Evolutionary conservation across 2,797 vertebrate species (phyloP).

Genomic region (Oophaga sylvatica): DNA sequence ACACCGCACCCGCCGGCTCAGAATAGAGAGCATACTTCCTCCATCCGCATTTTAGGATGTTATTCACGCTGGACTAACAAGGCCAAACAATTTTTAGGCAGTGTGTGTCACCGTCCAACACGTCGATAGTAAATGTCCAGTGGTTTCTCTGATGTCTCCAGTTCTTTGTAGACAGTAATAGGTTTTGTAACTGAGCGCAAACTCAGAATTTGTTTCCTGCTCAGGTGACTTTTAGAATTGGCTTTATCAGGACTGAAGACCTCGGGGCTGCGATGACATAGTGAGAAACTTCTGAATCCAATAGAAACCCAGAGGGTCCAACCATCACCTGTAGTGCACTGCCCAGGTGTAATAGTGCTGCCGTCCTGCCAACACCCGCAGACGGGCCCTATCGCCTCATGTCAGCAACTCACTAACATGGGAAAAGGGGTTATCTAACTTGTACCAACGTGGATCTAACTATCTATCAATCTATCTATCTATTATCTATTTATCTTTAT

Average conservation of each 20-base stretch:
- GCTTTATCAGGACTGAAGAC: background rate
- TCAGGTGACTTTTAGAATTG: background rate
- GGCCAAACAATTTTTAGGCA: background rate
- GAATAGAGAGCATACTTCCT: background rate
- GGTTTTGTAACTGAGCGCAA: background rate
- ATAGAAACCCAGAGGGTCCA: background rate
- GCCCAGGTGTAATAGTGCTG: background rate
- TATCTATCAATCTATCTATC: background rate
- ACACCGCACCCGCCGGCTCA: background rate
- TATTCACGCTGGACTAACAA: background rate
- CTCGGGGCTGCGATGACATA: background rate
- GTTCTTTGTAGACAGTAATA: background rate
- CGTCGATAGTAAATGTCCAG: background rate
- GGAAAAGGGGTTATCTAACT: background rate
- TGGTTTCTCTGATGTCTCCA: background rate
- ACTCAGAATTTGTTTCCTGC: background rate
- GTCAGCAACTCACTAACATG: background rate
- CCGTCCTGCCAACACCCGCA: background rate
- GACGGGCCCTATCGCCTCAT: background rate
- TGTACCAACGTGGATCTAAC: background rate
- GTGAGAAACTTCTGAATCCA: background rate
- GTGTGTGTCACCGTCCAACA: background rate
- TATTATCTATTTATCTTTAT: too few species aligned
- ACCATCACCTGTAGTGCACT: background rate
- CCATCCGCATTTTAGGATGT: background rate